Percentiles rank a stretch among this genome's conserved stretches.
These are phyloP conservation scores for Meleagris gallopavo DNA, from an alignment of 2,113 vertebrate species.

Conservation along the genomic window DNA sequence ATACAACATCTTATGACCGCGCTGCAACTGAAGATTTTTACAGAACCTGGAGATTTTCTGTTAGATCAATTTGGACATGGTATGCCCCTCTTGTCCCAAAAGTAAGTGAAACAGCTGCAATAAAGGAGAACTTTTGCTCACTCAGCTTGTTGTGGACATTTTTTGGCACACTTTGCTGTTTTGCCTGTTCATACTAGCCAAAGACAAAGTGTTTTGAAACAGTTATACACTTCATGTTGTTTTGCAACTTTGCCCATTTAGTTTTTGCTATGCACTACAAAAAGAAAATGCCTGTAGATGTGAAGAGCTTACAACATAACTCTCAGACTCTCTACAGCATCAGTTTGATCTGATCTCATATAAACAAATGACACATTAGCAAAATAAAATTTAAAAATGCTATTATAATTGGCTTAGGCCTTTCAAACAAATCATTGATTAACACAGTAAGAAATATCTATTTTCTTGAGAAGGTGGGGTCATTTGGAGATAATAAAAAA, in stretches of 20 bases:
- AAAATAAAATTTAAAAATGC: neutral
- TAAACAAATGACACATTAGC: neutral
- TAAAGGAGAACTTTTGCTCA: neutral
- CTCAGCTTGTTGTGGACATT: constrained; percentile 19
- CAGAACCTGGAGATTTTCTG: constrained; percentile 24
- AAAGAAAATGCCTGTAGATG: neutral
- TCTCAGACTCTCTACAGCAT: neutral
- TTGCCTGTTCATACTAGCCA: constrained; percentile 6
- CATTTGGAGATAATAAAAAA: neutral
- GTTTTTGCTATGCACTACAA: neutral
- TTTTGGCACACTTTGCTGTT: neutral
- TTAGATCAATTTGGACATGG: constrained; percentile 2
- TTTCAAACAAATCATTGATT: neutral
- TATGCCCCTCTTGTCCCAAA: constrained; percentile 5
- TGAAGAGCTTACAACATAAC: neutral
- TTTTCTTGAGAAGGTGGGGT: neutral
- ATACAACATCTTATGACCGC: neutral
- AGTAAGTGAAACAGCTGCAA: neutral
- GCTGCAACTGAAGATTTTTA: neutral
- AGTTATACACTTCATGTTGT: neutral
- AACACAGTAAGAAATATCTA: neutral
- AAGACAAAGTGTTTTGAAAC: constrained; percentile 24
- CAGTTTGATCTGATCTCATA: neutral
- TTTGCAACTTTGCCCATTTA: neutral
- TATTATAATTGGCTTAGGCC: neutral